Conservation (phyloP, 2,113 vertebrate genomes). For the Chlamydotis undulata region DNA sequence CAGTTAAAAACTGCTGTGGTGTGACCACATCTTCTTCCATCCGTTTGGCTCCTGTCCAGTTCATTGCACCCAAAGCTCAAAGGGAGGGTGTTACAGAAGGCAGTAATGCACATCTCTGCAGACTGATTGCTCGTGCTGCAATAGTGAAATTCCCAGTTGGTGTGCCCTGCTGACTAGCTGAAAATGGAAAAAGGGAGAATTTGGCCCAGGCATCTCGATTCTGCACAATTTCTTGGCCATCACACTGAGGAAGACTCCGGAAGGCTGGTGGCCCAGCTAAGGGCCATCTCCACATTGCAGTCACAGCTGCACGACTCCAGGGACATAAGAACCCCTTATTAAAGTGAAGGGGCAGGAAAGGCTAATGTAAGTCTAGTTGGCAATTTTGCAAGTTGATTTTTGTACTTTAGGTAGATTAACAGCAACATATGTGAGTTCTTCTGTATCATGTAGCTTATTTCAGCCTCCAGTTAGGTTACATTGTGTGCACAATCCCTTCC, state of each 20-base stretch:
- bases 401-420: background rate
- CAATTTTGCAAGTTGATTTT: background rate
- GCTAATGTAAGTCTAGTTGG: background rate
- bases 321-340: background rate
- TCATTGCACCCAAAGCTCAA: background rate
- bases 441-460: background rate
- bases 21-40: background rate
- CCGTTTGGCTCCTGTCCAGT: background rate
- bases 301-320: background rate
- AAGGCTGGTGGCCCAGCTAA: background rate
- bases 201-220: background rate
- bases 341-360: background rate
- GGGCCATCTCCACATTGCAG: background rate
- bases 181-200: background rate
- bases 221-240: background rate
- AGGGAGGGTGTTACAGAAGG: background rate
- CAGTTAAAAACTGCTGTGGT: background rate
- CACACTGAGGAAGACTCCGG: background rate
- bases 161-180: background rate
- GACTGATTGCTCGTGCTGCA: background rate
- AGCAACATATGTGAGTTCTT: background rate
- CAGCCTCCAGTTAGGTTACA: background rate
- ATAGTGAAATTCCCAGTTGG: background rate
- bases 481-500: background rate
- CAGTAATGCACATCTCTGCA: background rate